Evolutionary conservation across 2,113 vertebrate genomes (phyloP), one percentile per base, ranked within the genome.

Genomic region (Sapajus apella): DNA sequence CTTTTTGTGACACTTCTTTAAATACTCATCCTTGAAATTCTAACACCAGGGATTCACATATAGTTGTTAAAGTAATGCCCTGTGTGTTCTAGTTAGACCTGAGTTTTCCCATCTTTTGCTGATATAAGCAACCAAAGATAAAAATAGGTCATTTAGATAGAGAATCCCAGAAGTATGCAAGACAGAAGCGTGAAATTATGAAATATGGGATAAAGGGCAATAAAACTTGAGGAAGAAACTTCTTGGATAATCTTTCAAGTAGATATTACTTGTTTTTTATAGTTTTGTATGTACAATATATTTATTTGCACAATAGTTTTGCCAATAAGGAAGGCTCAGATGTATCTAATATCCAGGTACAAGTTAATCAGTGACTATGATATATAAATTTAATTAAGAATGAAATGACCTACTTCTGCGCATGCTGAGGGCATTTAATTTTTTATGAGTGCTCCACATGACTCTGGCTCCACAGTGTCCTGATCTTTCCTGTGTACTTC

Each of bases 321-420:
- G 50, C 91, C 3, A 72, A 68, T 87, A 56, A 91, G 13, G 20
- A 85, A 88, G 87, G 6, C 27, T 85, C 61, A 72, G 32, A 75
- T 1, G 82, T 68, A 61, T 21, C 20, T 86, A 81, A 82, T 55
- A 95, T 47, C 32, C 72, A 89, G 88, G 81, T 86, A 58, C 30
- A 97, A 8, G 47, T 50, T 94, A 64, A 72, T 95, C 79, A 90
- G n/a, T 90, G 66, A 90, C 79, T 70, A 80, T 79, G 83, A 94
- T 92, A 72, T 30, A 85, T 32, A 84, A 70, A 92, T 77, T 92
- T 96, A 96, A 91, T 95, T n/a, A 88, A 90, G 73, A 92, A 96
- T 43, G 10, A 94, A 94, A 81, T 95, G 56, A 72, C 81, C 91
- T 95, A 82, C 76, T 97, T 96, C 45, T 58, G 20, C 35, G 16